Conservation (phyloP, 2,113 vertebrate genomes). For the Ptilorrhoa leucosticta region DNA sequence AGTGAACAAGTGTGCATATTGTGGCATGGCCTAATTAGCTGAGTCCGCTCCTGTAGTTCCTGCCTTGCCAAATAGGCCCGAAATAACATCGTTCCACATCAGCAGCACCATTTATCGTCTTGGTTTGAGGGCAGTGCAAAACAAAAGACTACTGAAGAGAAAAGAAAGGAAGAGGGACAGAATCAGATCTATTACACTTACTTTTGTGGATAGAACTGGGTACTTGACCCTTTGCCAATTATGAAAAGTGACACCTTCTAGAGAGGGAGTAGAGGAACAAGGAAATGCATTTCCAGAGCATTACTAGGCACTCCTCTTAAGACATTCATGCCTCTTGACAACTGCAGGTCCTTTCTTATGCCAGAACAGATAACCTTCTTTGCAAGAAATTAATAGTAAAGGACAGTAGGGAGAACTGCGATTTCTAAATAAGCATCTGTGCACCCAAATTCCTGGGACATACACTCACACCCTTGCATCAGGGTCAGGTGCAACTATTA, state of each 20-base stretch:
- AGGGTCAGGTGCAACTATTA: background rate
- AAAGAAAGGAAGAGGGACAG: background rate
- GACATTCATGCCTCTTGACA: background rate
- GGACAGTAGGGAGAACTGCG: background rate
- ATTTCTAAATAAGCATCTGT: constrained; percentile 23
- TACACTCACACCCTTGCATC: background rate
- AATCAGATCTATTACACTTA: background rate
- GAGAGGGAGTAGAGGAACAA: background rate
- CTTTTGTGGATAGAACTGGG: background rate
- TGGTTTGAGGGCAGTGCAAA: background rate
- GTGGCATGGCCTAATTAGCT: background rate
- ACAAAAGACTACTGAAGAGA: background rate
- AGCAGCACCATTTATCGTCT: background rate
- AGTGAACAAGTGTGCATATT: background rate
- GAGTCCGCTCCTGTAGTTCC: background rate
- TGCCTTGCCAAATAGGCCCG: background rate
- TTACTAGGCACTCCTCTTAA: background rate
- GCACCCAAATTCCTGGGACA: background rate
- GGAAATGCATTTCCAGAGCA: background rate
- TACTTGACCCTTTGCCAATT: background rate
- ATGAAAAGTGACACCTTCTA: background rate
- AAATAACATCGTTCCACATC: background rate
- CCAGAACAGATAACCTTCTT: background rate
- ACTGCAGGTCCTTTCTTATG: background rate
- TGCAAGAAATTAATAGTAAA: background rate